Base-by-base conservation (phyloP, 2,888 invertebrate genomes). In the Apodemia zela region DNA sequence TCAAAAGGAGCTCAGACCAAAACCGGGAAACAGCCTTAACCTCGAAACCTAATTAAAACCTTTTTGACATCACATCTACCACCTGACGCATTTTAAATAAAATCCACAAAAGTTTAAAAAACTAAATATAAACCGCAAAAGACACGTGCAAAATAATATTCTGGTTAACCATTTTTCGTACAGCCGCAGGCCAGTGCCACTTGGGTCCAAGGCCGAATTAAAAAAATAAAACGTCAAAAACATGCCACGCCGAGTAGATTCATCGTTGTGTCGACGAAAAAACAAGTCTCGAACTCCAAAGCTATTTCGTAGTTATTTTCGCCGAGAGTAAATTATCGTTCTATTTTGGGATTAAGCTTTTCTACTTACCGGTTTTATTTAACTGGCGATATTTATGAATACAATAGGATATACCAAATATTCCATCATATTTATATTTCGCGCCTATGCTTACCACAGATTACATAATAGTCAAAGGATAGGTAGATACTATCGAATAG, bases 121-220 rank as follows among this genome's bases (percentile, higher is more conserved):
- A 35, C 38, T 35, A 61, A 65, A 63, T 65, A 63, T 54, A 60
- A 66, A 68, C 68, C 68, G 60, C 68, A 67, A 66, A 66, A 64
- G 47, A 65, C 66, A 67, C 57, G 61, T 38, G 63, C 59, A 38
- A 61, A 59, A 67, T 25, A 25, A 25, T 60, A 59, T 61, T 67
- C 66, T 65, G 65, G 64, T 68, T 66, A 63, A 59, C 60, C 64
- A 63, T 57, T 59, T 64, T 67, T 73, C 67, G 79, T 65, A 57
- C 59, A 60, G 64, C 81, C 78, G 67, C 69, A 78, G 79, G 75
- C 71, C 69, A 71, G 70, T 71, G 72, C 75, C 85, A 84, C 81
- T 87, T 87, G 86, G 78, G 62, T 62, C 59, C 84, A 87, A 87
- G 87, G 89, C 72, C 82, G 73, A 66, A 68, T 15, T 42, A 73